phyloP scores from a whole-genome alignment of 2,888 invertebrate genomes.

The Campoplex capitator region DNA sequence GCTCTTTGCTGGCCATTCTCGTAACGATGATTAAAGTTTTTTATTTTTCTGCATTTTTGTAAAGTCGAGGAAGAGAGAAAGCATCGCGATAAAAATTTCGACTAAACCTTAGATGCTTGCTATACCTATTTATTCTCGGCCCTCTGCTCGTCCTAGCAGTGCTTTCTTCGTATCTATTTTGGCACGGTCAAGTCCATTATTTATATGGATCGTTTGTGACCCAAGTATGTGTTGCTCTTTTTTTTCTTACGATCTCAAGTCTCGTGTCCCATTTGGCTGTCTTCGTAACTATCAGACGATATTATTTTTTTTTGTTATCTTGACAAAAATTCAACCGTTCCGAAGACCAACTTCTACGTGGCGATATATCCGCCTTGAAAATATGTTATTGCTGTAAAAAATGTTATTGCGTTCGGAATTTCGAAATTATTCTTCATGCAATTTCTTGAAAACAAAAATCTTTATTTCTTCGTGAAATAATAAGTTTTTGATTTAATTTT shows the following conservation, averaged over 20 bases:
- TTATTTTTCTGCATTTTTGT: neutral
- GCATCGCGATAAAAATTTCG: neutral
- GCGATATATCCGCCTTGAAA: no score
- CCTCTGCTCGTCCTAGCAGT: neutral
- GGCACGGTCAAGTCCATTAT: neutral
- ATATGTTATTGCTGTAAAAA: no score
- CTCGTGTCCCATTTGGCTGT: constrained; percentile 4
- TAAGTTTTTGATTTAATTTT: no score
- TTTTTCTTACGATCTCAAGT: neutral
- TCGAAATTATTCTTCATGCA: no score
- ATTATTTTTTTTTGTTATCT: neutral
- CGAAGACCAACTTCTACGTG: no score
- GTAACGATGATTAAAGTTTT: neutral
- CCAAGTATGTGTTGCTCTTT: neutral
- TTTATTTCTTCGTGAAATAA: no score
- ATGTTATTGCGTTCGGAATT: no score
- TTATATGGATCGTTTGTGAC: neutral
- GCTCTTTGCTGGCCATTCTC: neutral
- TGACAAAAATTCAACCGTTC: no score
- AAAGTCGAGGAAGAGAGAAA: neutral
- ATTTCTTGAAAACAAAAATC: no score
- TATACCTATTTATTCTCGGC: neutral
- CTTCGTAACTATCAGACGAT: neutral
- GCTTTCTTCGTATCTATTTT: neutral
- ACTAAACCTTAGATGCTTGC: neutral